phyloP scores from a whole-genome alignment of 2,888 invertebrate species.

The Stenurella melanura region DNA sequence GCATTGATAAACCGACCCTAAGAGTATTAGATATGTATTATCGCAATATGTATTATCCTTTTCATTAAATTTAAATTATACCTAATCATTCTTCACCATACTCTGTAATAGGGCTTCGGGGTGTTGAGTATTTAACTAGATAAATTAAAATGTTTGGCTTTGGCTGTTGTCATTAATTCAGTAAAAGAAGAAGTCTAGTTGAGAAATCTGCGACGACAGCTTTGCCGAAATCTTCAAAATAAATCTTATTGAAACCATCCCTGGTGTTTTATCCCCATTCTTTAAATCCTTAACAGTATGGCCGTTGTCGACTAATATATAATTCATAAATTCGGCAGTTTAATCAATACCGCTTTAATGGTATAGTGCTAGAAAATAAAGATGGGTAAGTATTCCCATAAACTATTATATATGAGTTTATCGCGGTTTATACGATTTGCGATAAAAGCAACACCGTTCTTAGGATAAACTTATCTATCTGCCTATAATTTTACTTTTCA shows the following conservation, averaged over 20 bases:
- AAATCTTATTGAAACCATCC: conserved; percentile 7
- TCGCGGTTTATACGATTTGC: conserved; percentile 29
- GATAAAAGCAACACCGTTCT: conserved; percentile 33
- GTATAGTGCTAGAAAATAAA: conserved; percentile 10
- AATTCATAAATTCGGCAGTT: conserved; percentile 24
- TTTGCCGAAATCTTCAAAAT: not conserved
- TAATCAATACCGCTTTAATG: conserved; percentile 24
- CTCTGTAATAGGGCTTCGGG: too few relatives aligned
- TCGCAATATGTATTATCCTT: too few relatives aligned
- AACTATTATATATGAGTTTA: conserved; percentile 35
- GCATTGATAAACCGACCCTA: too few relatives aligned
- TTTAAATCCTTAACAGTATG: conserved; percentile 4
- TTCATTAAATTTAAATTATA: too few relatives aligned
- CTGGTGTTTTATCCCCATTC: not conserved
- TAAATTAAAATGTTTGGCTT: too few relatives aligned
- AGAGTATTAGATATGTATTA: too few relatives aligned
- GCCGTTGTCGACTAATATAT: conserved; percentile 25
- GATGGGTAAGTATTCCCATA: conserved; percentile 16
- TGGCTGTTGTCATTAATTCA: too few relatives aligned
- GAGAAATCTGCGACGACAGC: too few relatives aligned
- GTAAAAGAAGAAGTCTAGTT: too few relatives aligned
- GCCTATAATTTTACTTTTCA: conserved; percentile 32
- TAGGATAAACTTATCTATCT: conserved; percentile 30
- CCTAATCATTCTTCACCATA: too few relatives aligned
- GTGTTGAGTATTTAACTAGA: too few relatives aligned